phyloP scores from a whole-genome alignment of 1,140 invertebrate genomes.

The Gonatopus flavifemur region DNA sequence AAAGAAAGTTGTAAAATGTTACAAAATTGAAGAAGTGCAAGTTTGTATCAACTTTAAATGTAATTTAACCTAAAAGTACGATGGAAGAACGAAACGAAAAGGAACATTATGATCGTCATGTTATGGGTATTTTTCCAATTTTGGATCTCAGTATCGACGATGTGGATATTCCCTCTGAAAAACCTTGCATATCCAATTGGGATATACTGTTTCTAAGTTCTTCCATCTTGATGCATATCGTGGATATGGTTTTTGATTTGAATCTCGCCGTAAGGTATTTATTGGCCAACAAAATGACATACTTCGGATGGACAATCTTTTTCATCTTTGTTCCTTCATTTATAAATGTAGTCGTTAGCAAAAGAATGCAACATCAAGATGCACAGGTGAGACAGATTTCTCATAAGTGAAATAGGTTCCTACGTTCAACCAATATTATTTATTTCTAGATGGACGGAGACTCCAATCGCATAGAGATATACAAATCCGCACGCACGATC shows the following conservation, averaged over 20 bases:
- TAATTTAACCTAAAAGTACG: not conserved
- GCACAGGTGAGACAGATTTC: conserved; percentile 37
- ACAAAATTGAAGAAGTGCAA: no score
- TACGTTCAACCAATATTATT: conserved; percentile 9
- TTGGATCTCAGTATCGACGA: conserved; percentile 11
- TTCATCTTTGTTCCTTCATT: conserved; percentile 61
- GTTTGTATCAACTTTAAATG: no score
- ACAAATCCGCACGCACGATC: conserved; percentile 1
- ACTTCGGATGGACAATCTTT: conserved; percentile 54
- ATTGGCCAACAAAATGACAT: conserved; percentile 37
- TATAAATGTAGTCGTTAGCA: conserved; percentile 58
- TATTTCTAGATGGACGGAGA: conserved; percentile 10
- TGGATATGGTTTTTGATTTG: conserved; percentile 59
- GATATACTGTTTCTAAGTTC: conserved; percentile 53
- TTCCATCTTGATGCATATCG: conserved; percentile 56
- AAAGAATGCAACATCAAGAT: conserved; percentile 58
- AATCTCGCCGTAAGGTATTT: conserved; percentile 57
- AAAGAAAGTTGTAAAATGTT: no score
- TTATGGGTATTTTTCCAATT: conserved; percentile 18
- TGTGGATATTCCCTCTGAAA: conserved; percentile 43
- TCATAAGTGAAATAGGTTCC: not conserved
- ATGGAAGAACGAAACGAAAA: conserved; percentile 8
- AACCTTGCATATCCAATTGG: conserved; percentile 46
- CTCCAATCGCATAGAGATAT: not conserved
- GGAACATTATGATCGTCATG: conserved; percentile 1